Base-by-base conservation (phyloP, 2,888 invertebrate species). In the Willowsia nigromaculata region DNA sequence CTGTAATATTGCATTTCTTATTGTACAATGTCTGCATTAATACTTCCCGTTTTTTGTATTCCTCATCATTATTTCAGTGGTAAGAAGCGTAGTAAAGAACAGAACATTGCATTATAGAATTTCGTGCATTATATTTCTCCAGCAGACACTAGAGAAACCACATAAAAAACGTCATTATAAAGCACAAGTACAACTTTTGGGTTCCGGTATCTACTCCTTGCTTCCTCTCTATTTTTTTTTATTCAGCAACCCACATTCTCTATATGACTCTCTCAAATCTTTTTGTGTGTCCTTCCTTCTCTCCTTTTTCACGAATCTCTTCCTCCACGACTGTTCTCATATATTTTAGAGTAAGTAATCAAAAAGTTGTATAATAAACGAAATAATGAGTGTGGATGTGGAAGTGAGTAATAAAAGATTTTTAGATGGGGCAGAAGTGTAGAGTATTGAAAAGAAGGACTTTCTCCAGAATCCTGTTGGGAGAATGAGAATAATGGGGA, bases 341-440 rank as follows among this genome's bases (percentile, higher is more conserved):
- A 71, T 22, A 40, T 62, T 33, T 62, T 62, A 62, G 13, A 15
- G 5, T 11, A 22, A 71, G 43, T 37, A 71, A 71, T 71, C 71
- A 71, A 37, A 71, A 71, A 40, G n/a, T 71, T 37, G 37, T 71
- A 40, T 71, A 71, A 43, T 71, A 71, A 37, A 40, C 62, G 62
- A 71, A 71, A 43, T 71, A 71, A 62, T 62, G 62, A 62, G 62
- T 37, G 68, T 18, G 71, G 71, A 71, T 13, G 25, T 40, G 71
- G 71, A 71, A 71, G 43, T 43, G 71, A 71, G 71, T 25, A 71
- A 71, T 71, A 71, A 71, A 71, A 71, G 71, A 71, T 71, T 71
- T 56, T 71, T 40, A 43, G 71, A 71, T n/a, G 71, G 22, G 11
- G 18, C 6, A 11, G 40, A 71, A 43, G 71, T 71, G 40, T 43